Evolutionary conservation across 2,888 invertebrate species (phyloP), one percentile per base, ranked within the genome.

Genomic region (Latheticus oryzae): DNA sequence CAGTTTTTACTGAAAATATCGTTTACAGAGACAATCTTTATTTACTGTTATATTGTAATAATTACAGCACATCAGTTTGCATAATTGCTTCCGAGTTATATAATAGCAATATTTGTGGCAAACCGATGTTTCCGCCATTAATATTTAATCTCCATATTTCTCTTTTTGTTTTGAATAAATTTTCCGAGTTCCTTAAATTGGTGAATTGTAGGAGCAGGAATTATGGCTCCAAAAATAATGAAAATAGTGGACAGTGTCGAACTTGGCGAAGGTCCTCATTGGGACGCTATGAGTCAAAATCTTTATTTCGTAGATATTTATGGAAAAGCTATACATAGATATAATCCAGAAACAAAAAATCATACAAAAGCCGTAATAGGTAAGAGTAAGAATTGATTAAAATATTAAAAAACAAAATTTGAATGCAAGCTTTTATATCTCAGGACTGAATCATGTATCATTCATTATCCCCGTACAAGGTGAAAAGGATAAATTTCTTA

Each of bases 181-280:
- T n/a, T n/a, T n/a, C n/a, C n/a, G n/a, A n/a, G n/a, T n/a, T n/a
- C n/a, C n/a, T n/a, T n/a, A n/a, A n/a, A n/a, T n/a, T n/a, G n/a
- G n/a, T n/a, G n/a, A n/a, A n/a, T n/a, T 40, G 9, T 40, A 21
- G 7, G 3, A 12, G 11, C 9, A 42, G 7, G 8, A 12, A n/a
- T 7, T 23, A 53, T 53, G 53, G 9, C 43, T 3, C 53, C 38
- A 63, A 51, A 37, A 47, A 75, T 84, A 17, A 76, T 78, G 58
- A 72, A 76, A 33, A 79, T 83, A 62, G 78, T 80, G 3, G 73
- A 74, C 51, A 81, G 82, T 1, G 79, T 82, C 61, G 75, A 79
- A 69, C 77, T 88, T 38, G 88, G 88, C 55, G 89, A 89, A 76
- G 88, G 88, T 13, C 89, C 89, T 0, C 88, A 88, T 74, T 89